Evolutionary conservation across 2,797 vertebrate genomes (phyloP), one percentile per base, ranked within the genome.

Genomic region (Alauda arvensis): DNA sequence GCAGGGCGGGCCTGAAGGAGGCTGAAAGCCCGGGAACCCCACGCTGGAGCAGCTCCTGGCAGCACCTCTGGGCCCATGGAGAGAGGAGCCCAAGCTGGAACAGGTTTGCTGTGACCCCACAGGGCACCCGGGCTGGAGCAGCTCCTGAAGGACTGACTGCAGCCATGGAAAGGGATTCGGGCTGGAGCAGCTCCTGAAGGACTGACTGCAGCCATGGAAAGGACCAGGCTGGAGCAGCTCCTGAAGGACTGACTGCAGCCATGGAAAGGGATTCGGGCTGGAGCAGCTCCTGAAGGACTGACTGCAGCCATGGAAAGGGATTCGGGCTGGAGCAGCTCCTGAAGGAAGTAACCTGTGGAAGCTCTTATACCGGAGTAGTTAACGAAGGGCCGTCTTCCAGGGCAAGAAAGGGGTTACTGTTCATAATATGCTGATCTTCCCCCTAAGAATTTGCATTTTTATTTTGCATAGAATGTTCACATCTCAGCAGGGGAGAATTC

Each of bases 331-430:
- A 34, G 45, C 43, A 49, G 43, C 21, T 59, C 6, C 3, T 31
- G 28, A 40, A 28, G 52, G 20, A 16, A 29, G 43, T 20, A 45
- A 10, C 43, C 43, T 20, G 21, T 45, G 43, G 39, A 63, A 48
- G 45, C 21, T 21, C 23, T n/a, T 19, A 60, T 0, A 1, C 17
- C 48, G 42, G 23, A 28, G 72, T 17, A 49, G 37, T 5, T 70
- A 7, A 23, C 29, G 52, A 20, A 59, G 25, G 20, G 42, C 9
- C 66, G 33, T 24, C 21, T 66, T 40, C 25, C 8, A 18, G 23
- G 17, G 31, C 1, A 26, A 14, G 67, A 51, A 39, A 9, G n/a
- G 5, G 29, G 23, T 0, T 0, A 15, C 6, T 60, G 11, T 82
- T 89, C 23, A 37, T 55, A 62, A 51, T 31, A 46, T 3, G 9